phyloP scores from a whole-genome alignment of 2,888 invertebrate species.

The Phyllotreta striolata region DNA sequence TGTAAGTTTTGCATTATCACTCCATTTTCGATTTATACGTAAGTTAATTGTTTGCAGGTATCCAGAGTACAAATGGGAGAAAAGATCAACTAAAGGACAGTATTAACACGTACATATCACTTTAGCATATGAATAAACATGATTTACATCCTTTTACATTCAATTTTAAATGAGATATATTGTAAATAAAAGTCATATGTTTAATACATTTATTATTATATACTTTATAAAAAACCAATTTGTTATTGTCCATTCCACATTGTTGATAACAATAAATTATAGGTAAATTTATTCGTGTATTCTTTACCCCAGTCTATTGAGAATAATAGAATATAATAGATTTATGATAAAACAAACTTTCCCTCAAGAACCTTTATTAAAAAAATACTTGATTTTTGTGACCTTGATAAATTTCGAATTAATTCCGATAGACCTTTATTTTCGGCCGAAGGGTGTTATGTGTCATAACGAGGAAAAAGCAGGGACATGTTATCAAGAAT shows the following conservation, averaged over 20 bases:
- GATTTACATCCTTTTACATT: background rate
- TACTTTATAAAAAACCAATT: background rate
- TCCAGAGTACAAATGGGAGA: constrained; percentile 41
- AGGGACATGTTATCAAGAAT: background rate
- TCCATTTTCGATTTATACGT: constrained; percentile 4
- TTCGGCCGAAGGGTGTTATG: background rate
- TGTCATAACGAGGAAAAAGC: background rate
- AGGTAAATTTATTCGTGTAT: constrained; percentile 4
- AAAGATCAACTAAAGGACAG: constrained; percentile 31
- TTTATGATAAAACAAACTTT: too few species aligned
- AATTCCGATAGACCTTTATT: background rate
- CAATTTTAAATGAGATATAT: background rate
- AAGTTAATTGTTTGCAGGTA: constrained; percentile 28
- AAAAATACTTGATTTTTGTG: too few species aligned
- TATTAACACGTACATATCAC: background rate
- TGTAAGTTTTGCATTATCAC: constrained; percentile 52
- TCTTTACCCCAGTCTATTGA: background rate
- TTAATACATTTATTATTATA: too few species aligned
- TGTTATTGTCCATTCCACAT: constrained; percentile 19
- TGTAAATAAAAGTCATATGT: too few species aligned
- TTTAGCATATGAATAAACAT: constrained; percentile 10
- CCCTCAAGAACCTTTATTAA: too few species aligned
- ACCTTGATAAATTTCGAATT: too few species aligned
- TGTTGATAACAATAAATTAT: constrained; percentile 5
- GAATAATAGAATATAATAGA: background rate